Evolutionary conservation across 2,888 invertebrate genomes (phyloP), one percentile per base, ranked within the genome.

Genomic region (Luperina nickerlii): DNA sequence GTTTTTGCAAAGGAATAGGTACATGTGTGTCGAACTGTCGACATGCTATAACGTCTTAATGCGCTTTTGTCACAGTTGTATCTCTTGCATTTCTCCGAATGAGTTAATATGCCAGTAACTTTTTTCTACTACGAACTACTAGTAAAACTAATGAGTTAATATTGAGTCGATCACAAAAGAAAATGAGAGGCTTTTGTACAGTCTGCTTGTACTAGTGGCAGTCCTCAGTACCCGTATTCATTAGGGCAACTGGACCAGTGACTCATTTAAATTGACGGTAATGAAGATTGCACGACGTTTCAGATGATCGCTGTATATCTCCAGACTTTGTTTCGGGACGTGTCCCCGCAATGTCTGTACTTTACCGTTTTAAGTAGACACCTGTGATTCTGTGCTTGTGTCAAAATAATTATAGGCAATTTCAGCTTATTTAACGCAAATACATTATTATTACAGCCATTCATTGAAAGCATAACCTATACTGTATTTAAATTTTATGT

Each of bases 61-160:
- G 42, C 15, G 68, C 62, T 42, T 68, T 68, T 45, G 54, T 57
- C n/a, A 54, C 63, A 8, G 15, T 57, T 65, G n/a, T 63, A 70
- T 65, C 32, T 63, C 38, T 8, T 38, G 20, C 20, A 65, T 79
- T 80, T 57, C 63, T 80, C 20, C 15, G 69, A 78, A 68, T 63
- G 32, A 48, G 32, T 20, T 7, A 42, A 48, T 13, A 42, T n/a
- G 0, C 6, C 57, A 38, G 24, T 60, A 38, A 57, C 15, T 60
- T n/a, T 5, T 27, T 18, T 20, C 18, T 15, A 42, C 24, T n/a
- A 18, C n/a, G 24, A 57, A 54, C 54, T 32, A 65, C 45, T 45
- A 6, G 57, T 66, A 65, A 72, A 81, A 48, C n/a, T 11, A 65
- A 62, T 71, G 42, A n/a, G 38, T 63, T 38, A n/a, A 51, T 54